These are phyloP conservation scores for Channa argus DNA, from an alignment of 2,113 vertebrate species.

Conservation along the genomic window DNA sequence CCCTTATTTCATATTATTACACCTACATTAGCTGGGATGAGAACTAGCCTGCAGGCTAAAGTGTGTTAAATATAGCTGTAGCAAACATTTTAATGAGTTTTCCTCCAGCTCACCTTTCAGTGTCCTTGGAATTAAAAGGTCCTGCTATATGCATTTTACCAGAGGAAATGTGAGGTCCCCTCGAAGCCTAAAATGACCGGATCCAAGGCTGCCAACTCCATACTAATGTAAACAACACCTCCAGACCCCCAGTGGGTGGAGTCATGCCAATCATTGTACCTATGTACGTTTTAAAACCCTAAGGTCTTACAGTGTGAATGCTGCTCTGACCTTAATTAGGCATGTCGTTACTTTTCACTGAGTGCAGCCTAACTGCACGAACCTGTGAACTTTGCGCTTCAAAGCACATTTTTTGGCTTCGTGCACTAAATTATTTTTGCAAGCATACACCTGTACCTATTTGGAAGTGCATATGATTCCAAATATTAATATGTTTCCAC, in stretches of 20 bases:
- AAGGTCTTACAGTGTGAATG: constrained; percentile 40
- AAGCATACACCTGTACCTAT: background rate
- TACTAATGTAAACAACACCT: constrained; percentile 79
- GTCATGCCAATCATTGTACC: constrained; percentile 60
- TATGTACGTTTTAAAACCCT: constrained; percentile 45
- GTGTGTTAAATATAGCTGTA: constrained; percentile 71
- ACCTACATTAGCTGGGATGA: constrained; percentile 60
- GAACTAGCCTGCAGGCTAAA: constrained; percentile 65
- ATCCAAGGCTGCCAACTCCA: constrained; percentile 57
- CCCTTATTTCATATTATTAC: constrained; percentile 69
- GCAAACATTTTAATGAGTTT: constrained; percentile 75
- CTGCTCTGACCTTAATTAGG: constrained; percentile 37
- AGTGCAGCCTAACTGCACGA: background rate
- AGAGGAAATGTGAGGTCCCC: constrained; percentile 48
- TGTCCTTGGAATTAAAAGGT: constrained; percentile 73
- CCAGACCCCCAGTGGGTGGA: constrained; percentile 42
- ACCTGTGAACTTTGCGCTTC: no score
- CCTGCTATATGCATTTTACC: constrained; percentile 54
- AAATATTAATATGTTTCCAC: background rate
- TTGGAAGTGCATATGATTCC: background rate
- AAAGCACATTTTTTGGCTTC: no score
- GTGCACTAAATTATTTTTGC: background rate
- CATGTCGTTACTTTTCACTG: constrained; percentile 23
- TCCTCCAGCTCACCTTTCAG: constrained; percentile 60
- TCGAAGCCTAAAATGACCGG: constrained; percentile 51